Conservation (phyloP, 1,140 invertebrate genomes). For the Brachionus asplanchnoidis region DNA sequence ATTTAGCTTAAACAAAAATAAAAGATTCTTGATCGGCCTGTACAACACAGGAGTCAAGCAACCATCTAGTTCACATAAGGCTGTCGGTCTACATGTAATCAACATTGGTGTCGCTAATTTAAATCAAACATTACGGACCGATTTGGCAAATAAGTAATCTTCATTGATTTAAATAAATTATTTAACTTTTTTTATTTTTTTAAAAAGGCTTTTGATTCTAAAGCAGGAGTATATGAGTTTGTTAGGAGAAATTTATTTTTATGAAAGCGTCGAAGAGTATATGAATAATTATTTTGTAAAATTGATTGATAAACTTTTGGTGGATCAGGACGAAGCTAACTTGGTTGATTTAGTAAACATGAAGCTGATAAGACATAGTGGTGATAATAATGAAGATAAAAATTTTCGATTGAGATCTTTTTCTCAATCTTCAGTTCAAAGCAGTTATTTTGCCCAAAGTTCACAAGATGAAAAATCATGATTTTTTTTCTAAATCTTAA, state of each 20-base stretch:
- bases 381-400: neutral
- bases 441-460: neutral
- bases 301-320: slow-evolving; percentile 25
- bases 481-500: neutral
- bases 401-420: slow-evolving; percentile 17
- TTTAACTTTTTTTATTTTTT: neutral
- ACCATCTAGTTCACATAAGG: neutral
- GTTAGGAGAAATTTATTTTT: neutral
- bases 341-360: slow-evolving; percentile 5
- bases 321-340: slow-evolving; percentile 36
- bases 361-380: neutral
- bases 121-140: slow-evolving; percentile 18
- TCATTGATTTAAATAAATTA: neutral
- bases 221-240: neutral
- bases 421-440: slow-evolving; percentile 8
- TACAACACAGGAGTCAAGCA: slow-evolving; percentile 5
- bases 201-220: neutral
- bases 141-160: slow-evolving; percentile 25
- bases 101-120: slow-evolving; percentile 24
- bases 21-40: slow-evolving; percentile 13
- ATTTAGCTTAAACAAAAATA: neutral
- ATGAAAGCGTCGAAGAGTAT: slow-evolving; percentile 32
- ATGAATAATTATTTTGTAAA: slow-evolving; percentile 3
- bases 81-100: slow-evolving; percentile 34
- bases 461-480: neutral